Evolutionary conservation across 2,888 invertebrate species (phyloP).

Genomic region (Fragum sueziense): DNA sequence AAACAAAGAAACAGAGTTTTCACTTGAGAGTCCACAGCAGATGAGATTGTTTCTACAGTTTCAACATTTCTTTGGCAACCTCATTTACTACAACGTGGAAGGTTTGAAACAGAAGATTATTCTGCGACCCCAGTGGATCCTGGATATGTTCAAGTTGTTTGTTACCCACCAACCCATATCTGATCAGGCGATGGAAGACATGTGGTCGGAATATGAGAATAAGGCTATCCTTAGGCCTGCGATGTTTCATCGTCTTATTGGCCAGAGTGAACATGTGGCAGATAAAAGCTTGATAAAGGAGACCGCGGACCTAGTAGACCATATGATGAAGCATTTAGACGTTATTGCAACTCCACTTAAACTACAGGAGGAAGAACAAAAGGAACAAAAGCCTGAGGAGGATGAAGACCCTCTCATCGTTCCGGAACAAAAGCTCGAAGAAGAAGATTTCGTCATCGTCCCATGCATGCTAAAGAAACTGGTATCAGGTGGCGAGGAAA

Average conservation of each 20-base stretch:
- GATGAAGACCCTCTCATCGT: background rate
- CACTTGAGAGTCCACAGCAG: background rate
- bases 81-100: slow-evolving; percentile 47
- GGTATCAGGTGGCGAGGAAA: background rate
- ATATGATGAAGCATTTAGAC: slow-evolving; percentile 17
- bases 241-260: slow-evolving; percentile 3
- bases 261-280: background rate
- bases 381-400: background rate
- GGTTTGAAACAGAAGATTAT: slow-evolving; percentile 31
- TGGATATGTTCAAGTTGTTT: slow-evolving; percentile 54
- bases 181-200: background rate
- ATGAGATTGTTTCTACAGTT: slow-evolving; percentile 33
- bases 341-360: slow-evolving; percentile 15
- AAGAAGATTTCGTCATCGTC: slow-evolving; percentile 47
- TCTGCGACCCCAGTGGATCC: slow-evolving; percentile 52
- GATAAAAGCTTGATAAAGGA: background rate
- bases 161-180: slow-evolving; percentile 27
- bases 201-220: slow-evolving; percentile 1
- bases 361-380: background rate
- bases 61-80: slow-evolving; percentile 50
- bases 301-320: background rate
- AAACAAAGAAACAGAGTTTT: slow-evolving; percentile 14
- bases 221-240: slow-evolving; percentile 8
- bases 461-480: slow-evolving; percentile 38
- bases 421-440: background rate